Evolutionary conservation across 2,113 vertebrate species (phyloP).

Genomic region (Oreochromis tanganicae): DNA sequence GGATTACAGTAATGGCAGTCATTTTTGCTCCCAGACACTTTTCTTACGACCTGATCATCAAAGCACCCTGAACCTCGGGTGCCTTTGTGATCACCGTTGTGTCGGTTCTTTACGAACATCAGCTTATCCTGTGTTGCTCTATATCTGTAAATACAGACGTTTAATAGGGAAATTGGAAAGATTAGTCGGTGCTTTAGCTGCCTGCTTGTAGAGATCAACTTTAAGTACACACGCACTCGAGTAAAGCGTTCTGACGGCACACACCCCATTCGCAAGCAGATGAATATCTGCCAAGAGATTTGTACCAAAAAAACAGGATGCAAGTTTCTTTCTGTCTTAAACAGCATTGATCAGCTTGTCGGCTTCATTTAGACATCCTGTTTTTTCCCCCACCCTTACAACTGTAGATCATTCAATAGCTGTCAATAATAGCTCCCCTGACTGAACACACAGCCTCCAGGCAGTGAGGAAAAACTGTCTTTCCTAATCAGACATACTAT

Average conservation of each 20-base stretch:
- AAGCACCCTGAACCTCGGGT: background rate
- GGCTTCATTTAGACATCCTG: constrained; percentile 63
- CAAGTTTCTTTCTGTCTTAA: constrained; percentile 38
- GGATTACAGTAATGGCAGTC: background rate
- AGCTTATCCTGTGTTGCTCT: background rate
- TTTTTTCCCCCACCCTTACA: constrained; percentile 51
- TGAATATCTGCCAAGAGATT: background rate
- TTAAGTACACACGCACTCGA: background rate
- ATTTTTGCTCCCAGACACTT: background rate
- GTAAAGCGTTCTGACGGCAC: background rate
- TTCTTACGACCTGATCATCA: background rate
- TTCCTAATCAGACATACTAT: constrained; percentile 44
- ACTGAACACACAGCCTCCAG: constrained; percentile 51
- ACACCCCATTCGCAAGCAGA: background rate
- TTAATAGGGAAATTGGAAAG: background rate
- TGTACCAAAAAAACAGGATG: constrained; percentile 33
- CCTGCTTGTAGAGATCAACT: background rate
- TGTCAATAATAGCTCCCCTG: constrained; percentile 63
- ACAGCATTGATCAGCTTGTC: constrained; percentile 58
- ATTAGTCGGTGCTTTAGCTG: background rate
- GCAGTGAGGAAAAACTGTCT: constrained; percentile 34
- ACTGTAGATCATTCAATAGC: constrained; percentile 64
- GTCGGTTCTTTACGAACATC: background rate
- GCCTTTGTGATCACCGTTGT: background rate
- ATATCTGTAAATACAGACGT: background rate